Percentiles rank a stretch among this genome's conserved stretches.
phyloP scores from a whole-genome alignment of 2,113 vertebrate species.

The Urocynchramus pylzowi region DNA sequence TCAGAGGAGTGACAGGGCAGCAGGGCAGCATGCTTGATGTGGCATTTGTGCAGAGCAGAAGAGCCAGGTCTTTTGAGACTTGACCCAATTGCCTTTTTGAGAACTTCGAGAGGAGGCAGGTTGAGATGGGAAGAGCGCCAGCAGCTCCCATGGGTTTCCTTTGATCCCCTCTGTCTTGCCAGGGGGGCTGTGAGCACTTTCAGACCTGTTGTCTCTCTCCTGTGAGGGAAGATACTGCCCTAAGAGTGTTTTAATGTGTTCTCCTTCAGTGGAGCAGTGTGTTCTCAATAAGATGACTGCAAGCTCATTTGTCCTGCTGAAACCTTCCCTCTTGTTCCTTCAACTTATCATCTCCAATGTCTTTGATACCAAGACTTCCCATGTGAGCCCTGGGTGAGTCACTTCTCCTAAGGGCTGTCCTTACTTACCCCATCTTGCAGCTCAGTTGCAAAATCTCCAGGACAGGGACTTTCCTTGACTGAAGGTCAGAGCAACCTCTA shows the following conservation, averaged over 20 bases:
- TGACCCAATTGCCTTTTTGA: neutral
- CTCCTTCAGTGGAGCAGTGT: neutral
- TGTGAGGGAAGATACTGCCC: neutral
- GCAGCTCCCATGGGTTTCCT: neutral
- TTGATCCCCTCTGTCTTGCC: neutral
- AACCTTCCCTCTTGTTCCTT: neutral
- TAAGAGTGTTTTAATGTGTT: neutral
- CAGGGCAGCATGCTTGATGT: neutral
- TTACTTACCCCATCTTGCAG: neutral
- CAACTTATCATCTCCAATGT: neutral
- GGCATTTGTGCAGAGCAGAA: neutral
- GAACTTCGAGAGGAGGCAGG: neutral
- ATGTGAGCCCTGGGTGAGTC: neutral
- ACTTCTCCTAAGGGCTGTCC: neutral
- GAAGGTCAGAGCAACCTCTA: neutral
- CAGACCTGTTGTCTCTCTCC: neutral
- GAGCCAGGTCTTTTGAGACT: neutral
- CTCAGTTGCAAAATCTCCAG: neutral
- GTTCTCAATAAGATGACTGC: neutral
- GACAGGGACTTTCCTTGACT: neutral
- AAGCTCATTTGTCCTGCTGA: neutral
- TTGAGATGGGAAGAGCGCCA: neutral
- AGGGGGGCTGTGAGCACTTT: neutral
- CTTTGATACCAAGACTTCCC: neutral
- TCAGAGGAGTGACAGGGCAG: neutral